Evolutionary conservation across 1,140 invertebrate species (phyloP).

Genomic region (Drosophila leontia): DNA sequence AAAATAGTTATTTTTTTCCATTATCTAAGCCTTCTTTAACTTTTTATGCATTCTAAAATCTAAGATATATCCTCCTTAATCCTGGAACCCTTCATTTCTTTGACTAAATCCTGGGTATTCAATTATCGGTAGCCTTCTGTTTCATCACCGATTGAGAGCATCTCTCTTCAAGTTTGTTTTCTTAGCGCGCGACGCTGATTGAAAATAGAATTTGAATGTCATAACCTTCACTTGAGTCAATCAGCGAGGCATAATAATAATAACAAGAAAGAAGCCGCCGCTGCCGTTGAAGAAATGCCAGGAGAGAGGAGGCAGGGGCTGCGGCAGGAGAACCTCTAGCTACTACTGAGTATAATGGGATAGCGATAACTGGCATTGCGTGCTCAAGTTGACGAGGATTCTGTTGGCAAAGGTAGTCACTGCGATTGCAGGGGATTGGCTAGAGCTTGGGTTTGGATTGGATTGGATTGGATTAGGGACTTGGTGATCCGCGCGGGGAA

Average conservation of each 20-base stretch:
- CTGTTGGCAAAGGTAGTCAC: slow-evolving; percentile 18
- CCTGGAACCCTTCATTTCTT: neutral
- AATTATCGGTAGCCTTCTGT: neutral
- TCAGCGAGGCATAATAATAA: slow-evolving; percentile 42
- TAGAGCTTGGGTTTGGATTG: neutral
- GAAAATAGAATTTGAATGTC: slow-evolving; percentile 83
- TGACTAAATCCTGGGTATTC: slow-evolving; percentile 7
- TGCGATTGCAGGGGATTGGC: neutral
- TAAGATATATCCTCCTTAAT: too few species aligned
- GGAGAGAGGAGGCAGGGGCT: neutral
- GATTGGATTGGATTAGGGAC: neutral
- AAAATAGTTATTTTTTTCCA: too few species aligned
- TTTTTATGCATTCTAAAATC: too few species aligned
- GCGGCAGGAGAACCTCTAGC: too few species aligned
- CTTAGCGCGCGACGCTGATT: slow-evolving; percentile 55
- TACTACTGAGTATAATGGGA: neutral
- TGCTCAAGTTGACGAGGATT: slow-evolving; percentile 15
- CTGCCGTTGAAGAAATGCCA: neutral
- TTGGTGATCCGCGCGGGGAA: neutral
- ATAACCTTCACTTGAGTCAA: slow-evolving; percentile 74
- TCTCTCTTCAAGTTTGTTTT: slow-evolving; percentile 62
- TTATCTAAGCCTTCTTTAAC: too few species aligned
- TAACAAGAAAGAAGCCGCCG: slow-evolving; percentile 22
- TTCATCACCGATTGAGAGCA: slow-evolving; percentile 14
- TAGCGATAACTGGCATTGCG: slow-evolving; percentile 34